Evolutionary conservation across 37 sponge, comb jelly and placozoan genomes (phyloP).

Genomic region (Chondrilla cf. caribensis): DNA sequence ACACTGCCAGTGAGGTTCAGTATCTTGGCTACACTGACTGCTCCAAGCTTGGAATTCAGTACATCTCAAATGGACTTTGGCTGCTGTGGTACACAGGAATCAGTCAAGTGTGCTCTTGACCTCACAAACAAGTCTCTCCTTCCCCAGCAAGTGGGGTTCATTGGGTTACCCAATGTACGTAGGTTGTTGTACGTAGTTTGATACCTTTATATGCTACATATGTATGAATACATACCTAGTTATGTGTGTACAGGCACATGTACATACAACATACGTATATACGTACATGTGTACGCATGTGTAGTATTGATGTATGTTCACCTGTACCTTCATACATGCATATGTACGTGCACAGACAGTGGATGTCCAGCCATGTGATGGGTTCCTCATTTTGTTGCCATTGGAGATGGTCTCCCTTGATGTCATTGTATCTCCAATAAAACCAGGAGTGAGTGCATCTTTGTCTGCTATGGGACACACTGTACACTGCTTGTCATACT

Average conservation of each 20-base stretch:
- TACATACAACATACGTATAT: no score
- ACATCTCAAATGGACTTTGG: slow-evolving; percentile 72
- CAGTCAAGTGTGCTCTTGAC: slow-evolving; percentile 47
- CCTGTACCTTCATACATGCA: neutral
- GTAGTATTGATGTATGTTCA: neutral
- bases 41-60: slow-evolving; percentile 61
- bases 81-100: slow-evolving; percentile 70
- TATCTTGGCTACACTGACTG: slow-evolving; percentile 55
- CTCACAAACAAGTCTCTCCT: slow-evolving; percentile 72
- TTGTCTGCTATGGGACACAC: neutral
- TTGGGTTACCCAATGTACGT: slow-evolving; percentile 63
- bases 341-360: slow-evolving; percentile 29
- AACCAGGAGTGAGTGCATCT: slow-evolving; percentile 28
- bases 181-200: no score
- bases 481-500: neutral
- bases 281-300: neutral
- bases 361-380: slow-evolving; percentile 84
- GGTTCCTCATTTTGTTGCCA: slow-evolving; percentile 84
- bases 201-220: no score
- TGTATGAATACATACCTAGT: neutral
- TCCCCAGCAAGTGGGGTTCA: slow-evolving; percentile 85
- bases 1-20: slow-evolving; percentile 55
- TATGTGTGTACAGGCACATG: neutral
- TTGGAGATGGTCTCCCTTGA: slow-evolving; percentile 70
- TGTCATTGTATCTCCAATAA: slow-evolving; percentile 66